phyloP scores from a whole-genome alignment of 2,888 invertebrate genomes.

The Chloromyia formosa region DNA sequence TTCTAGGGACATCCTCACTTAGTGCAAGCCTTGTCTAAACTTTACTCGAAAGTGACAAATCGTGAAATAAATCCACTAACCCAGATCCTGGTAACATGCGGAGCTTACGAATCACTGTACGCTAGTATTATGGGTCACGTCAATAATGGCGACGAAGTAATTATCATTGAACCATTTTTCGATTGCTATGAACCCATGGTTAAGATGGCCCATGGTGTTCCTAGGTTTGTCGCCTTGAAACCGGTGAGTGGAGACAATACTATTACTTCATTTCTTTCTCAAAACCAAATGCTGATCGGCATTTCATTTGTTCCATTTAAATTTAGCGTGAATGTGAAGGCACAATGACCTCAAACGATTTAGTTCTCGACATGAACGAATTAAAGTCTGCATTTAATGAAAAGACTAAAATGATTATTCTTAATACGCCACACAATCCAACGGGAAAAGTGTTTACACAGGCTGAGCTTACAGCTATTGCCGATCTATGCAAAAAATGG shows the following conservation, averaged over 20 bases:
- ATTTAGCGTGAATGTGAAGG: slow-evolving; percentile 60
- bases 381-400: slow-evolving; percentile 80
- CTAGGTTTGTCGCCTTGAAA: slow-evolving; percentile 86
- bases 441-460: slow-evolving; percentile 81
- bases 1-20: slow-evolving; percentile 89
- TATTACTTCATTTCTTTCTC: not conserved
- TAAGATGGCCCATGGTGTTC: slow-evolving; percentile 83
- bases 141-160: slow-evolving; percentile 88
- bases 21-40: slow-evolving; percentile 81
- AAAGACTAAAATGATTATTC: slow-evolving; percentile 91
- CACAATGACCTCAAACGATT: slow-evolving; percentile 77
- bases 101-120: slow-evolving; percentile 95
- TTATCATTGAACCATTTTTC: slow-evolving; percentile 97
- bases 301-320: slow-evolving; percentile 33
- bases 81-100: slow-evolving; percentile 88
- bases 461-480: slow-evolving; percentile 79
- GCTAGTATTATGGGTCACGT: slow-evolving; percentile 86
- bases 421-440: slow-evolving; percentile 99
- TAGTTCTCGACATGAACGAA: slow-evolving; percentile 86
- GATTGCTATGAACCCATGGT: slow-evolving; percentile 99
- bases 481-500: slow-evolving; percentile 89
- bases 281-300: too few species aligned
- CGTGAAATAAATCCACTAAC: slow-evolving; percentile 82
- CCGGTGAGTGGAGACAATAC: slow-evolving; percentile 68
- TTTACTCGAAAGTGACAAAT: slow-evolving; percentile 83